phyloP scores from a whole-genome alignment of 2,888 invertebrate genomes.

The Eledona agricola region DNA sequence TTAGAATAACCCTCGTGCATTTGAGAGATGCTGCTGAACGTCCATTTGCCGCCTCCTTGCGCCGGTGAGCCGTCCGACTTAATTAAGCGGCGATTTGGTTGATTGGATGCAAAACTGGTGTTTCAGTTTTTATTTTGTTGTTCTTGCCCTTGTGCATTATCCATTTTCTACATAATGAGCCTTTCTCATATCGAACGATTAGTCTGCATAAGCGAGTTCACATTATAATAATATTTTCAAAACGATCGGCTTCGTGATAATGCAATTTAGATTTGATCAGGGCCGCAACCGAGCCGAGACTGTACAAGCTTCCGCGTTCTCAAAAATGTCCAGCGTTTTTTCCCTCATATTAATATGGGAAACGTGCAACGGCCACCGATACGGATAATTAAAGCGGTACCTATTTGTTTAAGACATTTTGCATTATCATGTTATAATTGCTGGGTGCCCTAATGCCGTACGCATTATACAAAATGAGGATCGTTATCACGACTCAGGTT shows the following conservation, averaged over 20 bases:
- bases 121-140: constrained; percentile 36
- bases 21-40: too few relatives aligned
- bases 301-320: constrained; percentile 46
- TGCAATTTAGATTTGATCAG: constrained; percentile 56
- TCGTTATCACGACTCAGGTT: constrained; percentile 22
- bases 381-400: constrained; percentile 8
- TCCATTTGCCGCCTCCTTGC: constrained; percentile 47
- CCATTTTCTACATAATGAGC: constrained; percentile 59
- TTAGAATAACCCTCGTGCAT: too few relatives aligned
- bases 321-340: constrained; percentile 41
- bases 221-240: constrained; percentile 59
- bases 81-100: constrained; percentile 60
- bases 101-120: constrained; percentile 59
- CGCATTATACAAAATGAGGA: constrained; percentile 20
- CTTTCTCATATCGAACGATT: constrained; percentile 56
- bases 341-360: constrained; percentile 17
- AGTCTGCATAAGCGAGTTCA: constrained; percentile 55
- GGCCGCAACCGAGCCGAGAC: constrained; percentile 42
- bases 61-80: constrained; percentile 44
- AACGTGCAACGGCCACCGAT: constrained; percentile 13
- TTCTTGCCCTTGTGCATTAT: constrained; percentile 53
- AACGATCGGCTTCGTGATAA: constrained; percentile 58
- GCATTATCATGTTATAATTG: constrained; percentile 24
- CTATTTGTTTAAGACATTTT: constrained; percentile 26
- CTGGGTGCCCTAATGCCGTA: constrained; percentile 18